Percentiles rank a stretch among this genome's conserved stretches.
These are phyloP conservation scores for Atopsyche davidsoni DNA, from an alignment of 1,140 invertebrate genomes.

Conservation along the genomic window DNA sequence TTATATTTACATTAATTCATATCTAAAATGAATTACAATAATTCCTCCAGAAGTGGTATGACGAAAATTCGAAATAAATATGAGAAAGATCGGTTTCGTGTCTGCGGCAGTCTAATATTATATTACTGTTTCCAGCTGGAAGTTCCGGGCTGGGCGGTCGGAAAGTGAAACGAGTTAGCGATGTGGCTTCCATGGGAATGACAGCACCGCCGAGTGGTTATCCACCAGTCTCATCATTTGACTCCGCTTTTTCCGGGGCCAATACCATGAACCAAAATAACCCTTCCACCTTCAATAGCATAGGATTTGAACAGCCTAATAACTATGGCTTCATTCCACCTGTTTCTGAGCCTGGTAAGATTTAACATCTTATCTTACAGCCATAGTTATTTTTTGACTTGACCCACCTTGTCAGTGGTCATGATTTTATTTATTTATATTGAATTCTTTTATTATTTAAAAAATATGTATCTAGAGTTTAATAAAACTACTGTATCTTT, in stretches of 20 bases:
- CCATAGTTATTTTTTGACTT: no score
- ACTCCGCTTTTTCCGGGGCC: constrained; percentile 8
- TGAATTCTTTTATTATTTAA: no score
- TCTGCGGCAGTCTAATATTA: not conserved
- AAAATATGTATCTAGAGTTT: no score
- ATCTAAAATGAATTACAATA: not conserved
- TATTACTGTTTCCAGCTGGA: constrained; percentile 1
- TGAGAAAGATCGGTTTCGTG: not conserved
- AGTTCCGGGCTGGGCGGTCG: constrained; percentile 36
- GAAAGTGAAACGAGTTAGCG: constrained; percentile 58
- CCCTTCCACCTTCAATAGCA: constrained; percentile 12
- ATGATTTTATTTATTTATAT: no score
- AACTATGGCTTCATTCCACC: constrained; percentile 21
- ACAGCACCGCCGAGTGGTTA: constrained; percentile 33
- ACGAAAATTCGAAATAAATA: not conserved
- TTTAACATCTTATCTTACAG: constrained; percentile 2
- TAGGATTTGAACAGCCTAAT: constrained; percentile 19
- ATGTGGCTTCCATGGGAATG: constrained; percentile 57
- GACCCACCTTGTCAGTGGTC: no score
- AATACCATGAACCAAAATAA: constrained; percentile 12
- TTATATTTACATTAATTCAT: not conserved
- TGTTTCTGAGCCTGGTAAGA: constrained; percentile 10
- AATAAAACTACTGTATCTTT: no score
- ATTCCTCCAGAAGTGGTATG: not conserved
- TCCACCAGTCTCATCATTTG: constrained; percentile 15